Base-by-base conservation (phyloP, 1,140 invertebrate species). In the Lepidurus packardi region DNA sequence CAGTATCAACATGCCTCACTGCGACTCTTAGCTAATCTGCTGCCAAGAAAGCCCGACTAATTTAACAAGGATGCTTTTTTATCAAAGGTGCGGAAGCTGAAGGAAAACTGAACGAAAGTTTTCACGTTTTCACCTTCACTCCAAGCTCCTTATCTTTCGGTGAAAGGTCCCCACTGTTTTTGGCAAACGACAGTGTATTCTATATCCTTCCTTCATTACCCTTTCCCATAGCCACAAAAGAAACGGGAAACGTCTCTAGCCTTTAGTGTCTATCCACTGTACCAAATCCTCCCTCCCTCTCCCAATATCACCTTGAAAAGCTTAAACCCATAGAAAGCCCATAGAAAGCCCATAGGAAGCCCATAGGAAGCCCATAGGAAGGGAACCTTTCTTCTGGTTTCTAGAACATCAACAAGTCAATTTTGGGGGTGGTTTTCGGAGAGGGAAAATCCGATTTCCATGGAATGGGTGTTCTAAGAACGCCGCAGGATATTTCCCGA, bases 111-210 rank as follows among this genome's bases (percentile, higher is more conserved):
- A 65, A 65, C 13, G 53, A 65, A 65, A 65, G 53, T 65, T 65
- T 65, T 65, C 53, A 65, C 53, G 53, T 65, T 65, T 65, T 65
- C 53, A 65, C 53, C 6, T 65, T 65, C 16, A 65, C 53, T 65
- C 53, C 16, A 65, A 21, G 1, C 53, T 65, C 21, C 34, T 65
- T 65, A 65, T 65, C 53, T 65, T 13, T 65, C 3, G 53, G 53
- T 65, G 53, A 65, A 65, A 65, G 53, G n/a, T 7, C 16, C 21
- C 53, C 16, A 13, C 53, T 65, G 53, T 65, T 65, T 21, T 9
- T 13, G 53, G 34, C 34, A 34, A 13, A 65, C 21, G 53, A 65
- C 53, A 13, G 13, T 21, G 16, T 5, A 65, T 65, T 65, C 13
- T 65, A n/a, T 21, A 13, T 7, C 53, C 21, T 13, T n/a, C 9